Conservation (phyloP, 2,113 vertebrate species). For the Proteles cristata region DNA sequence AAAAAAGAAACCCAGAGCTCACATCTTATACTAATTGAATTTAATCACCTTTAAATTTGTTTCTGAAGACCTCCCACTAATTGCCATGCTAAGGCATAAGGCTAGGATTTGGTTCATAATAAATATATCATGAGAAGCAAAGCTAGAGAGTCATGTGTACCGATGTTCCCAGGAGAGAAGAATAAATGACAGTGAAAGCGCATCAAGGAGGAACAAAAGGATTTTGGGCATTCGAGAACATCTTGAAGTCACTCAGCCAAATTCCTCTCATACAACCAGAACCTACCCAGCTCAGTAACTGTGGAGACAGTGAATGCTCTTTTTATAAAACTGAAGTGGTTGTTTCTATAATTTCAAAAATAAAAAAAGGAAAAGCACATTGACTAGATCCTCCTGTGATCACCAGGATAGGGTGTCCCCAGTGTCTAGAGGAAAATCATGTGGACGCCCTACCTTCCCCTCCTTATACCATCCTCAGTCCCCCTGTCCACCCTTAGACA, state of each 20-base stretch:
- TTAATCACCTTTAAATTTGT: not conserved
- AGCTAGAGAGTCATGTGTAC: not conserved
- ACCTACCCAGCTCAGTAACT: not conserved
- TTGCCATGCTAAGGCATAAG: not conserved
- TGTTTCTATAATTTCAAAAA: not conserved
- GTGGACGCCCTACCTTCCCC: not conserved
- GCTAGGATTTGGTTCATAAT: not conserved
- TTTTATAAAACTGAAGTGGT: not conserved
- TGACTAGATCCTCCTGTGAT: not conserved
- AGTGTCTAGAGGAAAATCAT: not conserved
- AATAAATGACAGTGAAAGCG: not conserved
- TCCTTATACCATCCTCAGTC: not conserved
- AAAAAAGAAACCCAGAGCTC: not conserved
- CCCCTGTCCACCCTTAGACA: not conserved
- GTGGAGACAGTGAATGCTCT: not conserved
- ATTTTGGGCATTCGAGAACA: not conserved
- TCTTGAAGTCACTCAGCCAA: not conserved
- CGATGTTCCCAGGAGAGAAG: not conserved
- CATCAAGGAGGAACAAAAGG: not conserved
- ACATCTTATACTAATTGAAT: not conserved
- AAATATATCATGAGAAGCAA: constrained; percentile 26
- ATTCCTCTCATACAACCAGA: not conserved
- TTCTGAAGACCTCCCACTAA: not conserved
- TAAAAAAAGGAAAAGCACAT: not conserved
- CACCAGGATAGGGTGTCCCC: not conserved